Percentiles rank a stretch among this genome's conserved stretches.
phyloP scores from a whole-genome alignment of 2,113 vertebrate genomes.

The Hiodon alosoides region DNA sequence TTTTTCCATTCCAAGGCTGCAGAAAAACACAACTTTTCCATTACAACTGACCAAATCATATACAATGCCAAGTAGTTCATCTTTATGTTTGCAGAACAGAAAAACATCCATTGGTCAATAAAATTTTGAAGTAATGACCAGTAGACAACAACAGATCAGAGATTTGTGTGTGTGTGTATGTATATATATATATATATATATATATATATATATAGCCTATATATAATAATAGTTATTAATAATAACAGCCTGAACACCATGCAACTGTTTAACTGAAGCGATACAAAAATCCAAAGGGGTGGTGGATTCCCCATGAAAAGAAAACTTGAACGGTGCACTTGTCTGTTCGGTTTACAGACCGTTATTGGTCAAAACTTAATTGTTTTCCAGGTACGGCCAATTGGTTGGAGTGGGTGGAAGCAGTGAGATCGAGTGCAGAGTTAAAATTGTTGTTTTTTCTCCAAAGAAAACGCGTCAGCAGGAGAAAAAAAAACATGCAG shows the following conservation, averaged over 20 bases:
- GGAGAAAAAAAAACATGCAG: background rate
- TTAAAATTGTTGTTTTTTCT: constrained; percentile 15
- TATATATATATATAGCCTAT: too few species aligned
- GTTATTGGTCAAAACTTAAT: too few species aligned
- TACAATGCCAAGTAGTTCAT: constrained; percentile 42
- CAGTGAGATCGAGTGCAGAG: constrained; percentile 25
- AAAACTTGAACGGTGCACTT: too few species aligned
- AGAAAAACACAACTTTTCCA: constrained; percentile 41
- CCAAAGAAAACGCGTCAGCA: background rate
- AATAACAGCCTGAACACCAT: too few species aligned
- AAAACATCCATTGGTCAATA: constrained; percentile 41
- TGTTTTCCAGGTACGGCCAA: too few species aligned
- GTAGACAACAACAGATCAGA: constrained; percentile 23
- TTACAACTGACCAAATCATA: constrained; percentile 39
- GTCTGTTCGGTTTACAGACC: too few species aligned
- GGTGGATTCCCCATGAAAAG: too few species aligned
- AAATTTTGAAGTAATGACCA: constrained; percentile 43
- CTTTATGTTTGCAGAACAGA: constrained; percentile 36
- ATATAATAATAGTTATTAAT: too few species aligned
- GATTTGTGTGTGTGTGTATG: too few species aligned
- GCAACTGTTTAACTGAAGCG: too few species aligned
- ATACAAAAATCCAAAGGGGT: too few species aligned
- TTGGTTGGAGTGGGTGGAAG: constrained; percentile 12
- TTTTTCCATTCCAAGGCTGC: constrained; percentile 40
- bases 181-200: too few species aligned